phyloP scores from a whole-genome alignment of 2,797 vertebrate genomes.

The Chanos chanos region DNA sequence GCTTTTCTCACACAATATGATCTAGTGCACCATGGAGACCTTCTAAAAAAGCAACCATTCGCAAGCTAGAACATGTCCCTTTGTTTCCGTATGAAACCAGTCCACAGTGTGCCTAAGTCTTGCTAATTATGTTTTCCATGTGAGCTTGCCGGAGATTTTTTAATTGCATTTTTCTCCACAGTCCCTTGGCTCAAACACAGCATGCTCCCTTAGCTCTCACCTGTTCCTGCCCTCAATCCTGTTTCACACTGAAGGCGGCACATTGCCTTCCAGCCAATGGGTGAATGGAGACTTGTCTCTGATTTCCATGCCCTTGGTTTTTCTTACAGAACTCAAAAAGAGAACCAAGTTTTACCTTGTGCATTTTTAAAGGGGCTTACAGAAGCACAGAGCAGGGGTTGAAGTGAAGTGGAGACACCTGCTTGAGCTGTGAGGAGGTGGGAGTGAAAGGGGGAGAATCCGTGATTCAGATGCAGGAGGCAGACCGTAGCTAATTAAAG shows the following conservation, averaged over 20 bases:
- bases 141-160: background rate
- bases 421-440: slow-evolving; percentile 38
- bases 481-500: slow-evolving; percentile 32
- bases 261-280: background rate
- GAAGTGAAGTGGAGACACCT: slow-evolving; percentile 9
- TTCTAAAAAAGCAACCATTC: slow-evolving; percentile 12
- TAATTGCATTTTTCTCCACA: too few species aligned
- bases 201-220: background rate
- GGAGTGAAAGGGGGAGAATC: background rate
- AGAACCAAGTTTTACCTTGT: background rate
- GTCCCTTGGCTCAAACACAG: background rate
- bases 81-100: slow-evolving; percentile 1
- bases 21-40: slow-evolving; percentile 11
- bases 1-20: slow-evolving; percentile 15
- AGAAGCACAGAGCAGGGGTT: background rate
- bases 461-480: background rate
- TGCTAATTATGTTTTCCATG: background rate
- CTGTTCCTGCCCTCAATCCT: too few species aligned
- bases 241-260: background rate
- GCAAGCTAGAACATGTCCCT: slow-evolving; percentile 7
- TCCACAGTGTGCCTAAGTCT: slow-evolving; percentile 20
- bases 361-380: background rate
- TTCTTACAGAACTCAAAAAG: background rate
- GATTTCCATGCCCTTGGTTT: background rate
- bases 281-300: background rate